These are phyloP conservation scores for Siderastrea radians DNA, from an alignment of 92 coral and sea anemone genomes.

Conservation along the genomic window DNA sequence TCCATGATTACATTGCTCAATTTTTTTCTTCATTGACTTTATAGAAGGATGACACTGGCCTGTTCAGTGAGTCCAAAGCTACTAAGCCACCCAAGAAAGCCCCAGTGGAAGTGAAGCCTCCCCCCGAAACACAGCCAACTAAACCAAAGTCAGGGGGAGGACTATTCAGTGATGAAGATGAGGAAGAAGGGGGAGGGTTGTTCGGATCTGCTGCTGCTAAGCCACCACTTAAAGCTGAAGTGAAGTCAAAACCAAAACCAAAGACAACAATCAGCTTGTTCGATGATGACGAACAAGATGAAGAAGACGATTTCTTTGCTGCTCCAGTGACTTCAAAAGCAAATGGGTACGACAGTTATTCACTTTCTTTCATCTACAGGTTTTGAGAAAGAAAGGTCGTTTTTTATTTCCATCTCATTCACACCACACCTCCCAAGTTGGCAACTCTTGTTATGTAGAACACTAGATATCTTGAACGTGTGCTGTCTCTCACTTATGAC, in stretches of 20 bases:
- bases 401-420: too few species aligned
- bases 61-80: conserved; percentile 33
- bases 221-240: conserved; percentile 65
- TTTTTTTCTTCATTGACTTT: neutral
- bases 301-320: conserved; percentile 85
- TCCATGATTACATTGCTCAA: neutral
- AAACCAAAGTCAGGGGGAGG: conserved; percentile 89
- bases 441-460: too few species aligned
- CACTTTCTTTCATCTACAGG: neutral
- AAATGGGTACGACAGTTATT: conserved; percentile 39
- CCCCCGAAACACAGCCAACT: conserved; percentile 69
- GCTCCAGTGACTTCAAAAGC: conserved; percentile 63
- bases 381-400: neutral
- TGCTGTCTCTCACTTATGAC: too few species aligned
- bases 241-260: conserved; percentile 64
- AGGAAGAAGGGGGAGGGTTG: conserved; percentile 84
- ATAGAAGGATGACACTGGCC: conserved; percentile 20
- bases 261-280: conserved; percentile 96
- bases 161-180: conserved; percentile 88
- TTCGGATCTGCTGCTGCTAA: conserved; percentile 66
- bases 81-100: conserved; percentile 32
- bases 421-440: too few species aligned
- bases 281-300: conserved; percentile 98
- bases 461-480: too few species aligned
- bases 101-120: conserved; percentile 32